Evolutionary conservation across 2,113 vertebrate genomes (phyloP), one percentile per base, ranked within the genome.

Genomic region (Lepisosteus osseus): DNA sequence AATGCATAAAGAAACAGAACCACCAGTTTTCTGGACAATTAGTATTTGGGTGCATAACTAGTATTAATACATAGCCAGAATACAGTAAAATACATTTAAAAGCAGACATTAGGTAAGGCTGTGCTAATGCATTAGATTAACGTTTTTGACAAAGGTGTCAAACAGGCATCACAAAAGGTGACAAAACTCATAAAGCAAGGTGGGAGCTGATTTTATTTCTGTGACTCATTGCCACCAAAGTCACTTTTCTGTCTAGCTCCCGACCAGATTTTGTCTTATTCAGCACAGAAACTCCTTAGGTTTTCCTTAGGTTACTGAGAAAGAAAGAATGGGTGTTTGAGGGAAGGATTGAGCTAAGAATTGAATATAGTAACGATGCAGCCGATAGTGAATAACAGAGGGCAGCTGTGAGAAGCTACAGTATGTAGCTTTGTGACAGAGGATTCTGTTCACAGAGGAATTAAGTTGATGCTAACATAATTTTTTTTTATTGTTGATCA

Each of bases 401-500:
- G 86, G 87, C 90, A 87, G 87, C 86, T 87, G 80, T 85, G 84
- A 83, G 82, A 86, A 89, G 84, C 78, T 47, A 73, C 29, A 29
- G 11, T 42, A 57, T 61, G 43, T 82, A 86, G 83, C 87, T 85
- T 84, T 84, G 82, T 79, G 14, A 3, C 17, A 17, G 7, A 1
- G 56, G 13, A 13, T 6, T 62, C 69, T 63, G 56, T 61, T 7
- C 11, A 17, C 40, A 3, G n/a, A 40, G 29, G 44, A 42, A 3
- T 57, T 40, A 41, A 8, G 62, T 54, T 29, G 64, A 47, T 54
- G 59, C 42, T 9, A 65, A 67, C 56, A 61, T 29, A 65, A n/a
- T n/a, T n/a, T n/a, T n/a, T n/a, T n/a, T 56, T 65, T 82, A 80
- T 85, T 75, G 83, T 82, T 79, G 81, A 87, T 80, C 78, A 68